Conservation (phyloP, 1,140 invertebrate species). For the Caenorhabditis inopinata region DNA sequence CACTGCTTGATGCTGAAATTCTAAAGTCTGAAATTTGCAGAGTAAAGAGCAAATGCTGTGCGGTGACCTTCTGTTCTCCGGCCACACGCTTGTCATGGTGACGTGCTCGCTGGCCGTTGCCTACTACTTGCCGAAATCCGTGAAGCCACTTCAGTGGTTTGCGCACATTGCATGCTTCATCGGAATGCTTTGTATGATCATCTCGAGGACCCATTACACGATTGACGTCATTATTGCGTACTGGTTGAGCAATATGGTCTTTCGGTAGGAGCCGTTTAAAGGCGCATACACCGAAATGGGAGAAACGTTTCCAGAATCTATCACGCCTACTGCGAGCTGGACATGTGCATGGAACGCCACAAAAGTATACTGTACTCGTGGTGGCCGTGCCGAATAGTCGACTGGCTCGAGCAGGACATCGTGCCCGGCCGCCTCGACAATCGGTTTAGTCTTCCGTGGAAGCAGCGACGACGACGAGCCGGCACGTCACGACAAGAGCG, state of each 20-base stretch:
- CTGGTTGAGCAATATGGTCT: slow-evolving; percentile 55
- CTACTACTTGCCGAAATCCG: slow-evolving; percentile 51
- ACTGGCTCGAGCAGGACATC: slow-evolving; percentile 61
- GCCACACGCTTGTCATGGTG: slow-evolving; percentile 63
- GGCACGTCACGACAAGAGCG: background rate
- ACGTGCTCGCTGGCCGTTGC: slow-evolving; percentile 52
- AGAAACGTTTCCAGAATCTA: slow-evolving; percentile 51
- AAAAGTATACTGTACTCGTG: slow-evolving; percentile 53
- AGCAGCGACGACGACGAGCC: background rate
- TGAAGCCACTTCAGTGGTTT: slow-evolving; percentile 44
- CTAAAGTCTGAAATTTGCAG: slow-evolving; percentile 6
- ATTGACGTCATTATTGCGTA: slow-evolving; percentile 59
- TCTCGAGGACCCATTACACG: slow-evolving; percentile 49
- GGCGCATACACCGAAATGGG: too few species aligned
- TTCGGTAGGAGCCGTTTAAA: too few species aligned
- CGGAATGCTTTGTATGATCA: slow-evolving; percentile 51
- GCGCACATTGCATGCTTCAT: slow-evolving; percentile 35
- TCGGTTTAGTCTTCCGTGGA: background rate
- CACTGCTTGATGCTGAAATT: background rate
- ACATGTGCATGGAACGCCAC: slow-evolving; percentile 55
- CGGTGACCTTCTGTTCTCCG: slow-evolving; percentile 62
- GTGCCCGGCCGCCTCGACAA: slow-evolving; percentile 52
- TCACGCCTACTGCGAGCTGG: slow-evolving; percentile 62
- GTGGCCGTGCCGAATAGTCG: slow-evolving; percentile 52
- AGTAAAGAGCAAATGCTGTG: slow-evolving; percentile 59